These are phyloP conservation scores for Glossophaga mutica DNA, from an alignment of 2,797 vertebrate species.

Conservation along the genomic window DNA sequence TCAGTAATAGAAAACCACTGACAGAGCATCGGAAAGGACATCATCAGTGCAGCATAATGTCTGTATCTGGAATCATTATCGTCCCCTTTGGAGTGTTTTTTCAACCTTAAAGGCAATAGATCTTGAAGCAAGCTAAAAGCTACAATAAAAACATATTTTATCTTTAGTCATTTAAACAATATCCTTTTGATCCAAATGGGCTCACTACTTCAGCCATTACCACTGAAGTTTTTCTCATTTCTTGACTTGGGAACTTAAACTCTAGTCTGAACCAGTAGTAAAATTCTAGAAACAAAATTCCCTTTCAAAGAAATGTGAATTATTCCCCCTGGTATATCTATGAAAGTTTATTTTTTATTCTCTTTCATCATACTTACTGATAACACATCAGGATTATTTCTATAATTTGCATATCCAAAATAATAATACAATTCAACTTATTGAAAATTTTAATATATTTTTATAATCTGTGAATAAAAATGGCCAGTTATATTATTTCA, in stretches of 20 bases:
- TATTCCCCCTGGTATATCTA: not conserved
- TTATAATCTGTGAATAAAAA: not conserved
- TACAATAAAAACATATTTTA: slow-evolving; percentile 54
- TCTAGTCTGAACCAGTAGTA: not conserved
- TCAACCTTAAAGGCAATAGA: slow-evolving; percentile 43
- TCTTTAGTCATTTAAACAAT: slow-evolving; percentile 36
- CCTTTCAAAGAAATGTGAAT: not conserved
- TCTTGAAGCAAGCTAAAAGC: slow-evolving; percentile 50
- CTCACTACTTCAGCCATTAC: slow-evolving; percentile 53
- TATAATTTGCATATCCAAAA: not conserved
- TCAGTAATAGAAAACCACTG: slow-evolving; percentile 16
- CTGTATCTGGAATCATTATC: slow-evolving; percentile 41
- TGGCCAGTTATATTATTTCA: not conserved
- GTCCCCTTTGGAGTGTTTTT: slow-evolving; percentile 21
- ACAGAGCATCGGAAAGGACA: not conserved
- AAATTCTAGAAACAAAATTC: slow-evolving; percentile 9
- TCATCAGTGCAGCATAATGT: not conserved
- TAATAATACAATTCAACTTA: not conserved
- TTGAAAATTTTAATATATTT: not conserved
- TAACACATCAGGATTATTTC: not conserved
- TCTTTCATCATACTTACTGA: not conserved
- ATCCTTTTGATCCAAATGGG: slow-evolving; percentile 25
- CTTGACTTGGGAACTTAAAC: not conserved
- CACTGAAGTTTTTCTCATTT: slow-evolving; percentile 45
- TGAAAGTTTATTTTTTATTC: not conserved